Evolutionary conservation across 2,113 vertebrate genomes (phyloP).

Genomic region (Meriones unguiculatus): DNA sequence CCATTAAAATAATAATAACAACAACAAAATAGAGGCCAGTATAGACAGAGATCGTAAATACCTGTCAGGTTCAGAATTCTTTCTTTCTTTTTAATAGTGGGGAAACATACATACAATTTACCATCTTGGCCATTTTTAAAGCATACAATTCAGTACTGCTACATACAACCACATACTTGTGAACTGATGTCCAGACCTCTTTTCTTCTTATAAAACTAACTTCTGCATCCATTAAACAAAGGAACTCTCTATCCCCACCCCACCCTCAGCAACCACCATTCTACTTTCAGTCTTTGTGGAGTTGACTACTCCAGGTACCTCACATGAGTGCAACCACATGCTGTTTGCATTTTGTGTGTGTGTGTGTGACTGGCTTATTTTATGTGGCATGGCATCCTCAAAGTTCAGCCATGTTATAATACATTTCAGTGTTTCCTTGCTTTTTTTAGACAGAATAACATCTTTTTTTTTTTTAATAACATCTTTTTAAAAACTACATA

Average conservation of each 20-base stretch:
- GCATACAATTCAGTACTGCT: background rate
- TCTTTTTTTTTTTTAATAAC: background rate
- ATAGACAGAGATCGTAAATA: conserved; percentile 25
- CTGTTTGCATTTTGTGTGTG: background rate
- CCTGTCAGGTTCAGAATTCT: background rate
- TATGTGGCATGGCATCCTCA: background rate
- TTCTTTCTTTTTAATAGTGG: conserved; percentile 23
- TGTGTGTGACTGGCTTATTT: background rate
- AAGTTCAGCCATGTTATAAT: background rate
- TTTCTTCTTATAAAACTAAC: background rate
- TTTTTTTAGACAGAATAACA: background rate
- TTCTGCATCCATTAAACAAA: background rate
- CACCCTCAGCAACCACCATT: background rate
- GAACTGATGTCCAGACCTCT: background rate
- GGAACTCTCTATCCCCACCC: background rate
- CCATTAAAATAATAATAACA: conserved; percentile 21
- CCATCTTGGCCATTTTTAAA: conserved; percentile 11
- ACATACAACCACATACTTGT: background rate
- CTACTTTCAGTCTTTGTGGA: background rate
- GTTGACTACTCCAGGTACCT: background rate
- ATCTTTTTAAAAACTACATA: background rate
- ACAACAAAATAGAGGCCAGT: background rate
- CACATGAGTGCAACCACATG: background rate
- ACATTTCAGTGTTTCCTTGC: background rate
- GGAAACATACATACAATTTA: conserved; percentile 26